Base-by-base conservation (phyloP, 1,140 invertebrate species). In the Bombus waltoni region DNA sequence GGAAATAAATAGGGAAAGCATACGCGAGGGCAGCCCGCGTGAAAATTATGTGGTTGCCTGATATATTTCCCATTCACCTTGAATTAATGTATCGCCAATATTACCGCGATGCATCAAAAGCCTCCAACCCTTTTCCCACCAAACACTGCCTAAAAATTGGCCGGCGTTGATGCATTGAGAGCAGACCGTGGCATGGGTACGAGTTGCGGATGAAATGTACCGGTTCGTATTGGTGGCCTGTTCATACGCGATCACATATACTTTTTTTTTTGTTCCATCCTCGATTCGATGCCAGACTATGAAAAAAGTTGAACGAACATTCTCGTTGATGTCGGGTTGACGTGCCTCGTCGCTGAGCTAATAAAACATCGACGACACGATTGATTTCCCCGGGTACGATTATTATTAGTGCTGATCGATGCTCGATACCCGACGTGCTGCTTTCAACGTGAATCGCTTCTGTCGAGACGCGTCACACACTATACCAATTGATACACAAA, bases 1-100 rank as follows among this genome's bases (percentile, higher is more conserved):
- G 66, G 8, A 81, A 89, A 90, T 87, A 81, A 79, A 85, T 85
- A 47, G 88, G 82, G 42, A 87, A 77, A 18, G 75, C 65, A 59
- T n/a, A 79, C 38, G 57, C 47, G 77, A 66, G 53, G 71, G 59
- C 68, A 53, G 76, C 65, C 42, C 65, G 79, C 73, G 87, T 76
- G 87, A 92, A 91, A 92, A 92, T 92, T 92, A 92, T 92, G 91
- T 88, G 87, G 90, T 68, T 53, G 78, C 76, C 81, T 92, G 92
- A 92, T 93, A 92, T 93, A 94, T 93, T 92, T 92, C 88, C 92
- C 89, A 91, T 93, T 94, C 92, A 88, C 89, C 85, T 92, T 92
- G 92, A 93, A 94, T 94, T 94, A 94, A 93, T 93, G 93, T 93
- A 93, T 93, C 93, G 93, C 88, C 92, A 91, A 93, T 93, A 94